Evolutionary conservation across 2,888 invertebrate genomes (phyloP).

Genomic region (Athalia rosae): DNA sequence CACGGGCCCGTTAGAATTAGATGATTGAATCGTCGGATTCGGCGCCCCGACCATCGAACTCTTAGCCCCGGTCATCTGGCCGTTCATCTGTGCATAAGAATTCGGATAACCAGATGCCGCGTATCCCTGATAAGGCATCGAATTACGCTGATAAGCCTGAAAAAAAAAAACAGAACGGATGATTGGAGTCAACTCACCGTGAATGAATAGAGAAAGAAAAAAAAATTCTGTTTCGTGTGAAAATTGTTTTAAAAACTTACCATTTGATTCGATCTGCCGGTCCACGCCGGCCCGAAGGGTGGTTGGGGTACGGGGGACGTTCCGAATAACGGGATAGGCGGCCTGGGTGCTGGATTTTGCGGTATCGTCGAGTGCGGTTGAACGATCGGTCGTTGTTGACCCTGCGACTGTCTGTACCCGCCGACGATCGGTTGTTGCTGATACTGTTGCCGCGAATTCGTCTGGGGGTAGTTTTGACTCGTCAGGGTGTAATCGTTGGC

Average conservation of each 20-base stretch:
- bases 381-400: neutral
- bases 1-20: neutral
- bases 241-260: neutral
- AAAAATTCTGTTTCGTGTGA: too few species aligned
- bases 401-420: neutral
- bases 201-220: too few species aligned
- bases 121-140: too few species aligned
- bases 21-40: neutral
- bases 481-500: neutral
- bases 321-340: neutral
- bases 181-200: too few species aligned
- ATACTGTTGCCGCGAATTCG: neutral
- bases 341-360: neutral
- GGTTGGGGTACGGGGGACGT: neutral
- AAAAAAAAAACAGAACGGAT: too few species aligned
- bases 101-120: too few species aligned
- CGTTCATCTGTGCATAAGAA: too few species aligned
- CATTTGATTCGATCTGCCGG: conserved; percentile 7
- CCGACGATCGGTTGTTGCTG: neutral
- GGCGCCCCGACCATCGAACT: conserved; percentile 1
- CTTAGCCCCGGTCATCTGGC: too few species aligned
- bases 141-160: too few species aligned
- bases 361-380: neutral
- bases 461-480: neutral
- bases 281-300: neutral